These are phyloP conservation scores for Magallana angulata DNA, from an alignment of 1,140 invertebrate genomes.

Conservation along the genomic window DNA sequence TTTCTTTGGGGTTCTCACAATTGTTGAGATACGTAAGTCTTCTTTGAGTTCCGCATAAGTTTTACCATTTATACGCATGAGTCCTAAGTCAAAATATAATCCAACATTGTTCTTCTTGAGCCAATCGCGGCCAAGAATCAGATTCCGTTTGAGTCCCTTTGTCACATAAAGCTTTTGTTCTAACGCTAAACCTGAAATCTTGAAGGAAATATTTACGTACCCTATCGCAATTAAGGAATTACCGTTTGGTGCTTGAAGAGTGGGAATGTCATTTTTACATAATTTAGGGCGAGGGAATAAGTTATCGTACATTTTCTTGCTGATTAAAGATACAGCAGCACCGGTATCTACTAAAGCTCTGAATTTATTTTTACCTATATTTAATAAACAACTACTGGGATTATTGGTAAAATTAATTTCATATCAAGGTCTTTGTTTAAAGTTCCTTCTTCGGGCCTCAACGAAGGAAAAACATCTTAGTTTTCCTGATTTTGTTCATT, in stretches of 20 bases:
- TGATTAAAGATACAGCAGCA: neutral
- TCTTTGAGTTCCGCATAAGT: conserved; percentile 51
- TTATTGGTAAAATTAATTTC: too few relatives aligned
- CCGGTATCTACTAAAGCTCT: neutral
- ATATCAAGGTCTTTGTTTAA: too few relatives aligned
- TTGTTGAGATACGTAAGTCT: conserved; percentile 44
- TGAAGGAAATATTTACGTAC: neutral
- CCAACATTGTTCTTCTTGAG: conserved; percentile 9
- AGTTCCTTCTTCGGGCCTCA: too few relatives aligned
- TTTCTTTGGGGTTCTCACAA: conserved; percentile 24
- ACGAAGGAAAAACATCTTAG: too few relatives aligned
- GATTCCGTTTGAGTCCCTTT: conserved; percentile 42
- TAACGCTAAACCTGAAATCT: neutral
- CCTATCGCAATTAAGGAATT: neutral
- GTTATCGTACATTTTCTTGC: neutral
- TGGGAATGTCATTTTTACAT: neutral
- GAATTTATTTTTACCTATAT: too few relatives aligned
- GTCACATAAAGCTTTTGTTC: neutral
- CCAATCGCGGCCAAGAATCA: conserved; percentile 45
- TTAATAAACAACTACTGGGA: too few relatives aligned
- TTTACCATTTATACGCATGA: conserved; percentile 36
- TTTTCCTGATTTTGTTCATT: too few relatives aligned
- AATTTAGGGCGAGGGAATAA: neutral
- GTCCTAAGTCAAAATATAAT: neutral
- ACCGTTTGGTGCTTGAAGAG: neutral